Evolutionary conservation across 1,140 invertebrate species (phyloP), one percentile per base, ranked within the genome.

Genomic region (Coptotermes formosanus): DNA sequence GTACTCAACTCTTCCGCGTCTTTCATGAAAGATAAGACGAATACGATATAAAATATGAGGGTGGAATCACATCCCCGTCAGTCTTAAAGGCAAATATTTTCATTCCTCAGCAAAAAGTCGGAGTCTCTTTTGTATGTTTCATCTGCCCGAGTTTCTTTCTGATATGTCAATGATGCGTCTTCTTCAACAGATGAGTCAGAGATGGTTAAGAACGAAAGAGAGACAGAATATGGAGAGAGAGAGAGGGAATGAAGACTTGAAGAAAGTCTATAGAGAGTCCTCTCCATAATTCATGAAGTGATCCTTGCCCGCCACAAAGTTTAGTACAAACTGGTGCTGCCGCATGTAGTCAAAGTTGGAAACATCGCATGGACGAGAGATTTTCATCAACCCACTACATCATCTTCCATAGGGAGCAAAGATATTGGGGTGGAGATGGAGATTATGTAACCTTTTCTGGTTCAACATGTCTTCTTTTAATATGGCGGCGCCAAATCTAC

Each of bases 231-330:
- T 55, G 52, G 19, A 30, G 64, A 14, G 64, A 30, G 64, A n/a
- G 25, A 25, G n/a, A 19, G 25, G 59, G 25, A 25, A 25, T 75
- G 64, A 75, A n/a, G 64, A 75, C 64, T 75, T 75, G 30, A 3
- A 75, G 64, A 75, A 75, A 75, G 64, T 75, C 25, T 75, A 16
- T 30, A 6, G 64, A 75, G 25, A 75, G 64, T 30, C 14, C 64
- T 75, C 25, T 75, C 64, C 64, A 75, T 75, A 75, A 75, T 75
- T 75, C 64, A 75, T 75, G 64, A 75, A 75, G 64, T 75, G 64
- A 75, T 75, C 64, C n/a, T 30, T 30, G 64, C 25, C 52, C 9
- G 64, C 64, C 64, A 30, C 64, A 75, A 75, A 75, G 64, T 75
- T 75, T 75, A 8, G 64, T 75, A 75, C 64, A 75, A 75, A 75